Base-by-base conservation (phyloP, 2,113 vertebrate species). In the Addax nasomaculatus region DNA sequence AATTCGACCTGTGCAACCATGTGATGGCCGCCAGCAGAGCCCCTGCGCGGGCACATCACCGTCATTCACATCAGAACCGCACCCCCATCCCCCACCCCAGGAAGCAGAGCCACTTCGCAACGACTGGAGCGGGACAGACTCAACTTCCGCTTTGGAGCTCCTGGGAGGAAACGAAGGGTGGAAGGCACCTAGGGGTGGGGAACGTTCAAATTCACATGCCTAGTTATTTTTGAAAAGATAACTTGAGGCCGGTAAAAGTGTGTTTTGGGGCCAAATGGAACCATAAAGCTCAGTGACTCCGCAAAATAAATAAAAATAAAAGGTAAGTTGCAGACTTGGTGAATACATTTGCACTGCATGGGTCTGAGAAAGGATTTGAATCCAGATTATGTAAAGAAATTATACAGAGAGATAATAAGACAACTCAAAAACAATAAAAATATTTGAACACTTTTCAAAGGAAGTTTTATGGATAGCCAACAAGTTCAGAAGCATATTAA, bases 111-210 rank as follows among this genome's bases (percentile, higher is more conserved):
- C 64, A 10, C 64, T 67, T 67, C 3, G 4, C 33, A 67, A 21
- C 0, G 0, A 36, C 64, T 3, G 1, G 4, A 67, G 2, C 9
- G 64, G 33, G 33, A 36, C 17, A 67, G 17, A 67, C 33, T 5
- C 62, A 67, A 67, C 64, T 67, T 67, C 33, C 4, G 0, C 64
- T n/a, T 36, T 67, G 17, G 33, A 67, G 33, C 64, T 36, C 33
- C 8, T 5, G 64, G 33, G 33, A 19, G 8, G 64, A 67, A 36
- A 33, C 4, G 2, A 36, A 36, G 17, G 17, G 33, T 36, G 15
- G 64, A 67, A 67, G 64, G 33, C 33, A 19, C 64, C 64, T 67
- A 17, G 33, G 33, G 8, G 33, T 67, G 64, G 64, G 8, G 17
- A 67, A 36, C 64, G 1, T 67, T 67, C 17, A 36, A 67, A 36